Percentiles rank a stretch among this genome's conserved stretches.
Evolutionary conservation across 2,797 vertebrate genomes (phyloP).

Genomic region (Petrocephalus schoutedeni): DNA sequence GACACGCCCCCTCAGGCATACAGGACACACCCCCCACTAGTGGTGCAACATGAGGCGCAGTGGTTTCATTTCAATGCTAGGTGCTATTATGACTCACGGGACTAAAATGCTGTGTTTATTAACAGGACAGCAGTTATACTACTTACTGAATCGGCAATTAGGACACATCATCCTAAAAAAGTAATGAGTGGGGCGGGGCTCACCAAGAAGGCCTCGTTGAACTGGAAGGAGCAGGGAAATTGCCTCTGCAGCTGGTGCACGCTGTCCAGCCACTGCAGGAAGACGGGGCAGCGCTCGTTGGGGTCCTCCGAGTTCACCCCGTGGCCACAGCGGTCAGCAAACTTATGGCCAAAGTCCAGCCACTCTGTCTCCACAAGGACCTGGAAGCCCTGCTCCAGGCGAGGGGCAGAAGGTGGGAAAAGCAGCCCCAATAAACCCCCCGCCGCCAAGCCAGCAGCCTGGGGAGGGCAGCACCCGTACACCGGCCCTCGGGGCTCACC

Average conservation of each 20-base stretch:
- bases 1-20: not conserved
- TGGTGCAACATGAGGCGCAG: not conserved
- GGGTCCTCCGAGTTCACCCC: slow-evolving; percentile 91
- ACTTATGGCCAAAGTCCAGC: slow-evolving; percentile 97
- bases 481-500: slow-evolving; percentile 56
- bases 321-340: slow-evolving; percentile 94
- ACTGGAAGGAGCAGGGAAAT: slow-evolving; percentile 98
- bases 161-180: not conserved
- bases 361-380: slow-evolving; percentile 94
- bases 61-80: not conserved
- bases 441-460: not conserved
- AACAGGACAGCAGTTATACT: not conserved
- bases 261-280: slow-evolving; percentile 96
- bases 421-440: not conserved
- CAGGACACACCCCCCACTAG: not conserved
- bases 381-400: slow-evolving; percentile 78
- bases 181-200: slow-evolving; percentile 20
- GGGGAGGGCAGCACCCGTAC: not conserved
- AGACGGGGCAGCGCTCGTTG: slow-evolving; percentile 95
- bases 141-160: not conserved
- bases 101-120: not conserved
- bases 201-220: slow-evolving; percentile 98
- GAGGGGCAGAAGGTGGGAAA: not conserved
- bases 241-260: slow-evolving; percentile 98
- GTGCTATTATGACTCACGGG: not conserved